Conservation (phyloP, 2,797 vertebrate species). For the Sitta carolinensis region DNA sequence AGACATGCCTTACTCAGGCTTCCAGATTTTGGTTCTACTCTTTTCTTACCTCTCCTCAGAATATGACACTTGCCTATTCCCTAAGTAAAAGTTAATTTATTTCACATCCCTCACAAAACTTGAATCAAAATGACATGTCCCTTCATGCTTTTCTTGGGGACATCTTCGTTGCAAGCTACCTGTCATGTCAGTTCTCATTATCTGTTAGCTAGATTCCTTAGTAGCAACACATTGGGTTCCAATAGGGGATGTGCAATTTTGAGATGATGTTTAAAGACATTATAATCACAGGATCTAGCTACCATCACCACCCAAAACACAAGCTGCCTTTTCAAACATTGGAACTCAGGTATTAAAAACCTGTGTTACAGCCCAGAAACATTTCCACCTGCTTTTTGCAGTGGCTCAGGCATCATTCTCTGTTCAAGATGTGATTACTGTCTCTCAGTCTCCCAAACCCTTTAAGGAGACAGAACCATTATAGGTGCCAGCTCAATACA, state of each 20-base stretch:
- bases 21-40: background rate
- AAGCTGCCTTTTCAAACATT: background rate
- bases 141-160: background rate
- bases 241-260: background rate
- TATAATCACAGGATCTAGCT: background rate
- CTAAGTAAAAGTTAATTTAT: background rate
- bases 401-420: background rate
- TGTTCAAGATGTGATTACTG: background rate
- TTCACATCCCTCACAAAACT: background rate
- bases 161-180: background rate
- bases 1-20: background rate
- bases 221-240: background rate
- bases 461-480: background rate
- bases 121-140: background rate
- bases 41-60: background rate
- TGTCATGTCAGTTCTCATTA: background rate
- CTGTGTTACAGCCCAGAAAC: background rate
- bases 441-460: background rate
- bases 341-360: background rate
- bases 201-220: background rate
- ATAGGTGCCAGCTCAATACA: background rate
- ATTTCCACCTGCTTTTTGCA: background rate
- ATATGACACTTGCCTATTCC: background rate
- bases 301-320: background rate
- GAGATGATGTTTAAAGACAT: background rate